Conservation (phyloP, 1,140 invertebrate species). For the roundworm (Caenorhabditis elegans) region DNA sequence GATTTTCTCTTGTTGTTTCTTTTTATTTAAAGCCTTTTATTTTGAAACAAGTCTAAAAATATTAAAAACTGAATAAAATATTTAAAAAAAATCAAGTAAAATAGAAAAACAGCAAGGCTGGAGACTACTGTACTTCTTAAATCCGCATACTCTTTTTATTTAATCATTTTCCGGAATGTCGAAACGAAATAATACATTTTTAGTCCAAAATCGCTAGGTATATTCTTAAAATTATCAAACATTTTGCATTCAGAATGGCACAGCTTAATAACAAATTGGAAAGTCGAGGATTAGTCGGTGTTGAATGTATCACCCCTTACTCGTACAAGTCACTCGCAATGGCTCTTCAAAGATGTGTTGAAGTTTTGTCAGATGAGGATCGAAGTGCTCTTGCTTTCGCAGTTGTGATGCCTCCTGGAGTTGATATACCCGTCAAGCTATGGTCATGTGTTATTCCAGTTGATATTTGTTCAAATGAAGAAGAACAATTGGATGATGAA, state of each 20-base stretch:
- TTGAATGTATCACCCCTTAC: conserved; percentile 15
- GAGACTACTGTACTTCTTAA: too few relatives aligned
- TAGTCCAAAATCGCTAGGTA: too few relatives aligned
- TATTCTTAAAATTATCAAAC: too few relatives aligned
- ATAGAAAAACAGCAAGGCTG: too few relatives aligned
- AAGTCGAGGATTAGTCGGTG: background rate
- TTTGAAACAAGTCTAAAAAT: too few relatives aligned
- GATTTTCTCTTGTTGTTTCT: too few relatives aligned
- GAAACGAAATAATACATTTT: too few relatives aligned
- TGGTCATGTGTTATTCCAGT: background rate
- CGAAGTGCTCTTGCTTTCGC: background rate
- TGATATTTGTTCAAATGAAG: background rate
- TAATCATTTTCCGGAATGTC: too few relatives aligned
- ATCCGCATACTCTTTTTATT: too few relatives aligned
- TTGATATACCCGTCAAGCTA: conserved; percentile 24
- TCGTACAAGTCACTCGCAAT: background rate
- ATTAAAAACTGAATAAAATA: too few relatives aligned
- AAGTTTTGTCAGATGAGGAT: background rate
- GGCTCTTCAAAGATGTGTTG: background rate
- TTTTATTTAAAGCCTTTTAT: too few relatives aligned
- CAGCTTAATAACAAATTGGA: background rate
- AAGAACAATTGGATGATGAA: conserved; percentile 3
- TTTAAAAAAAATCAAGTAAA: too few relatives aligned
- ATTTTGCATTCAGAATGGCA: background rate
- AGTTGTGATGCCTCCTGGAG: conserved; percentile 11